Evolutionary conservation across 1,140 invertebrate species (phyloP).

Genomic region (Drosophila lacteicornis): DNA sequence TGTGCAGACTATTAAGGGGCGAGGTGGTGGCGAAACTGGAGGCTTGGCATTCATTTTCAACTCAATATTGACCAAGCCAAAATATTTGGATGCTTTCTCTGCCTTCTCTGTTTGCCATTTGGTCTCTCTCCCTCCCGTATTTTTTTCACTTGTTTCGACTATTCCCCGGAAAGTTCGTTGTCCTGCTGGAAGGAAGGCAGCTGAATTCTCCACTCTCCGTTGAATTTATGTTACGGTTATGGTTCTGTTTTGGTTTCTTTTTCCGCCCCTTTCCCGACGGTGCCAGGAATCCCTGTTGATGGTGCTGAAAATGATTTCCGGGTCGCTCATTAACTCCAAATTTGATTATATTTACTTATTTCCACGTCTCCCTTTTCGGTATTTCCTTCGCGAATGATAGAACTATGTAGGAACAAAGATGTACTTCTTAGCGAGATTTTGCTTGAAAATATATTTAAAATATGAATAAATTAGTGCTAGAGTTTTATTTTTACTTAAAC

Average conservation of each 20-base stretch:
- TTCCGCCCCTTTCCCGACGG: background rate
- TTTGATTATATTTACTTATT: slow-evolving; percentile 72
- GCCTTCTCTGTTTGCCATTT: slow-evolving; percentile 21
- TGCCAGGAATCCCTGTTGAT: slow-evolving; percentile 22
- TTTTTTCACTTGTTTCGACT: slow-evolving; percentile 7
- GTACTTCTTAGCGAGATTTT: background rate
- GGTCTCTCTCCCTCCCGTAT: background rate
- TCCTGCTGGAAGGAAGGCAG: slow-evolving; percentile 21
- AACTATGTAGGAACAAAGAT: background rate
- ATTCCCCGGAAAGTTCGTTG: slow-evolving; percentile 32
- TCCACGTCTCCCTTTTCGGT: background rate
- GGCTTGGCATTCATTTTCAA: slow-evolving; percentile 47
- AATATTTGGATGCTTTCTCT: slow-evolving; percentile 32
- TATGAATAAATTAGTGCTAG: too few species aligned
- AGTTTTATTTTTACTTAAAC: too few species aligned
- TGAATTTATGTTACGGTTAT: slow-evolving; percentile 34
- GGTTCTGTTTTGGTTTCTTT: slow-evolving; percentile 34
- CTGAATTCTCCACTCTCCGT: slow-evolving; percentile 11
- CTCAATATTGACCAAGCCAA: slow-evolving; percentile 49
- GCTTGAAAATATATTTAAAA: too few species aligned
- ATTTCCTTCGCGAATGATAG: background rate
- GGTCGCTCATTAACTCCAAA: slow-evolving; percentile 71
- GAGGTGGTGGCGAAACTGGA: slow-evolving; percentile 2
- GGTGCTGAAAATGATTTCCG: slow-evolving; percentile 66
- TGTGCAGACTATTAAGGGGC: slow-evolving; percentile 27